Percentiles rank a stretch among this genome's conserved stretches.
phyloP scores from a whole-genome alignment of 2,797 vertebrate species.

The Varecia variegata region DNA sequence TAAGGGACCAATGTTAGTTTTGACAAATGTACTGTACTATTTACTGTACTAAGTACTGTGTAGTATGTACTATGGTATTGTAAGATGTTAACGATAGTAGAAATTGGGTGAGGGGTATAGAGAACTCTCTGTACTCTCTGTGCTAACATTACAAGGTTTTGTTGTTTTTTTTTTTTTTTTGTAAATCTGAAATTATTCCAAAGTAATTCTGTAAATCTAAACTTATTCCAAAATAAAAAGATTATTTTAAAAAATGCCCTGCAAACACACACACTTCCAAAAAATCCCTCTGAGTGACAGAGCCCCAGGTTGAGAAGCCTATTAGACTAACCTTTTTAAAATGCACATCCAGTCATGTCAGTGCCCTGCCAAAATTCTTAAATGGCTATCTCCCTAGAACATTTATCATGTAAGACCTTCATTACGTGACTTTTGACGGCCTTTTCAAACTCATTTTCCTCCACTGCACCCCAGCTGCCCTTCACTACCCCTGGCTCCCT shows the following conservation, averaged over 20 bases:
- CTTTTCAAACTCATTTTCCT: constrained; percentile 27
- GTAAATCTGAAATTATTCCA: background rate
- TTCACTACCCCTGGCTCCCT: background rate
- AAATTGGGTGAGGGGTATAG: background rate
- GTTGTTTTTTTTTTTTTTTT: background rate
- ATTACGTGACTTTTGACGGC: background rate
- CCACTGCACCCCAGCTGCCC: background rate
- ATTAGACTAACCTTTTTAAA: background rate
- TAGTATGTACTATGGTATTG: background rate
- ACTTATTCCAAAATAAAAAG: background rate
- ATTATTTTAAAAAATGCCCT: background rate
- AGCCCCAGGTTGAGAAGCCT: background rate
- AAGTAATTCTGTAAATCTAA: background rate
- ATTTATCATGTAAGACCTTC: background rate
- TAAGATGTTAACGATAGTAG: background rate
- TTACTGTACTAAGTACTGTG: too few relatives aligned
- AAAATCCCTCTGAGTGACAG: background rate
- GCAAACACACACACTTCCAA: background rate
- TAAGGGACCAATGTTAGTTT: background rate
- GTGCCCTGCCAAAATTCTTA: background rate
- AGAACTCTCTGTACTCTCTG: background rate
- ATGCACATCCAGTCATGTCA: background rate
- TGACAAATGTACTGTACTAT: background rate
- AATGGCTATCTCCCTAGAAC: background rate
- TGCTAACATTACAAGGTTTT: background rate